Base-by-base conservation (phyloP, 2,113 vertebrate species). In the Cebus imitator region DNA sequence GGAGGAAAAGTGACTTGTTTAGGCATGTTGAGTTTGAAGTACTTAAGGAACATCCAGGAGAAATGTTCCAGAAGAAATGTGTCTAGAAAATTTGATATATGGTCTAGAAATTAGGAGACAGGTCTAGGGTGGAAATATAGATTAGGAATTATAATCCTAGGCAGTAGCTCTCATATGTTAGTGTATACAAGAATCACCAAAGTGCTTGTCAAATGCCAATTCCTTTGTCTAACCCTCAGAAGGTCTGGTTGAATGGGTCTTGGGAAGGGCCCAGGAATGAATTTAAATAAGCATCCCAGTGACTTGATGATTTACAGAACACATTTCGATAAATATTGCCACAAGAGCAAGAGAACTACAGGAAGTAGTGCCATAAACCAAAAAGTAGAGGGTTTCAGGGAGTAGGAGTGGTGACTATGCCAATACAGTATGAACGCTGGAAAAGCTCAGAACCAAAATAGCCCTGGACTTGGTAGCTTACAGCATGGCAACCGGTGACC, bases 1-100 rank as follows among this genome's bases (percentile, higher is more conserved):
- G 89, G 52, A 94, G 91, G 32, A 90, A 93, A 88, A 81, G n/a
- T 45, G 50, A 57, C 35, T 87, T 90, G 50, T 87, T 93, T 92
- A 18, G 55, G 27, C 35, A 76, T 30, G 84, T 12, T 45, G 73
- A 35, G 23, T 75, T 35, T 96, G 94, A 91, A 79, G 25, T n/a
- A 37, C 14, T 61, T 75, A 35, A 90, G 50, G 43, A 88, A 94
- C 10, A 58, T n/a, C 48, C 21, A 82, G 61, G 82, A 95, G 55
- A 73, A 90, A 73, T 64, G 73, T 48, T 55, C 30, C 70, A 32
- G 40, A 61, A 72, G 37, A 32, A 93, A 81, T 35, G n/a, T 11
- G 11, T 58, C 83, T 89, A 61, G 76, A 45, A 95, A 85, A 87
- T 35, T 35, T 94, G 68, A 43, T 80, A 30, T 48, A 87, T 50